Base-by-base conservation (phyloP, 2,888 invertebrate genomes). In the Hyles lineata region DNA sequence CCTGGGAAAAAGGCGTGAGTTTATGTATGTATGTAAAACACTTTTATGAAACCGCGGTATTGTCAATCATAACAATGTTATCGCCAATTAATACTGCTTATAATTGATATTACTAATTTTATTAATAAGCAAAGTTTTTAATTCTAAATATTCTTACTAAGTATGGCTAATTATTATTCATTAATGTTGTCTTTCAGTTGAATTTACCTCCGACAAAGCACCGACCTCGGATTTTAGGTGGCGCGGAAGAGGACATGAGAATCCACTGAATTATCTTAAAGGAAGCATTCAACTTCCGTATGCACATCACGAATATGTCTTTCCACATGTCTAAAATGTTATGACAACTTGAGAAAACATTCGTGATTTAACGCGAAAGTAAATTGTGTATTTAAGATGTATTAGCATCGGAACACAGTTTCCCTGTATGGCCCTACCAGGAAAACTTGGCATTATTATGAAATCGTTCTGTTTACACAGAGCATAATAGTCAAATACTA, bases 341-440 rank as follows among this genome's bases (percentile, higher is more conserved):
- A 50, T 67, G 67, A 23, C 67, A 67, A 7, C 43, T 67, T 43
- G 35, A n/a, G n/a, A 43, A 43, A 43, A 43, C 43, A 43, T 32
- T 43, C 63, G 63, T 63, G 63, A 63, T 63, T 63, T 21, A 11
- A 59, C n/a, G 35, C 3, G 21, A 63, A 63, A 63, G n/a, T 63
- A 63, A 15, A 61, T 61, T 19, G 25, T 29, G 25, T 55, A 61
- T 25, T 19, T 32, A 19, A 17, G 25, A 59, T 21, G 59, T 59
- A 59, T 59, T 43, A 43, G 43, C 43, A 43, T 43, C 43, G 43
- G 11, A 43, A 43, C 43, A 15, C 15, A 15, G 43, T 43, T 43
- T 43, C 11, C 43, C 15, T 43, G 11, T 43, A 43, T 43, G 43
- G 15, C 11, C 43, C 43, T 43, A 43, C 43, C 15, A 43, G 43